A percentile compares a stretch with the other conserved stretches of the same genome.
Conservation (phyloP, 2,113 vertebrate species). For the Bolborhynchus lineola region DNA sequence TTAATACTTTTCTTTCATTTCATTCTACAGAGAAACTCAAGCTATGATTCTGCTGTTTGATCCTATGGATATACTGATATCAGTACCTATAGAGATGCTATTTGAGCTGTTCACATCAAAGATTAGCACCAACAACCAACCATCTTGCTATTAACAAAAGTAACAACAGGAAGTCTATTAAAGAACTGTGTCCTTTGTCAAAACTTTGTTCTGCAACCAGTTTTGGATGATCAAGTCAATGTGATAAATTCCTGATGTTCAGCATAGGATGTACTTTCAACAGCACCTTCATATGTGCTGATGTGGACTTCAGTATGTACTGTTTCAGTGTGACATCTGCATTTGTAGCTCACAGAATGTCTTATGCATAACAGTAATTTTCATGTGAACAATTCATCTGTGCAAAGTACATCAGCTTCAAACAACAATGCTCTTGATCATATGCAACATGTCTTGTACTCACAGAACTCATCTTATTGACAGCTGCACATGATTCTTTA, state of each 20-base stretch:
- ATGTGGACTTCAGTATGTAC: not conserved
- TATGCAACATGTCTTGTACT: not conserved
- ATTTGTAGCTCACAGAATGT: not conserved
- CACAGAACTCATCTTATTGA: not conserved
- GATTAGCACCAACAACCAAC: not conserved
- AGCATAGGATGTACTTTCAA: not conserved
- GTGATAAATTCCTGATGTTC: not conserved
- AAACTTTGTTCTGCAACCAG: not conserved
- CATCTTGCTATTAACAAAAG: not conserved
- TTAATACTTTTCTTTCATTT: not conserved
- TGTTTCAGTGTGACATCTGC: not conserved
- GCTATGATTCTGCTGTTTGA: not conserved
- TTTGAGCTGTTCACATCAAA: not conserved
- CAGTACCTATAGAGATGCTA: not conserved
- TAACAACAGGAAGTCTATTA: not conserved
- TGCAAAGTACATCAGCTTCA: not conserved
- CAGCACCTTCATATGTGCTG: not conserved
- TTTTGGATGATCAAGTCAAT: not conserved
- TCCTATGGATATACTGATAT: not conserved
- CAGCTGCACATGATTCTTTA: not conserved
- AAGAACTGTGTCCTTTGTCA: not conserved
- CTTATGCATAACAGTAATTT: not conserved
- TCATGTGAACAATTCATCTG: not conserved
- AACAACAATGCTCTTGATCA: not conserved
- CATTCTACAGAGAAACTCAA: not conserved